A percentile compares a stretch with the other conserved stretches of the same genome.
Evolutionary conservation across 2,113 vertebrate genomes (phyloP).

Genomic region (Hiodon tergisus): DNA sequence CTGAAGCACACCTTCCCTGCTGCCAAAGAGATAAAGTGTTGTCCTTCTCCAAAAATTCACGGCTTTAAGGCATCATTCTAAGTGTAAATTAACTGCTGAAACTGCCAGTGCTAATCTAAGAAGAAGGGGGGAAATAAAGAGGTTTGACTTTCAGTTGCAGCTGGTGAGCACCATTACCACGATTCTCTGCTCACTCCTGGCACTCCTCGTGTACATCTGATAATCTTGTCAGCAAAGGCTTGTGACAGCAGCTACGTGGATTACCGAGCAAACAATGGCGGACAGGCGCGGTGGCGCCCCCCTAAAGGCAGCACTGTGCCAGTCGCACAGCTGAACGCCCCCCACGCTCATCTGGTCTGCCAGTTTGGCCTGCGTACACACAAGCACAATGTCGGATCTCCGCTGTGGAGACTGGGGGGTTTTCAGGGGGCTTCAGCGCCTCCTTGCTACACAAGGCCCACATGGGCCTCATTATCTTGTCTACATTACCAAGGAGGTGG

Average conservation of each 20-base stretch:
- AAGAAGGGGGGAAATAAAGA: not conserved
- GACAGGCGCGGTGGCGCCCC: not conserved
- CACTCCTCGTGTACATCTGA: slow-evolving; percentile 31
- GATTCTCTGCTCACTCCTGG: slow-evolving; percentile 34
- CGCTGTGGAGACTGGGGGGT: not conserved
- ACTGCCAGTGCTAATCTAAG: slow-evolving; percentile 37
- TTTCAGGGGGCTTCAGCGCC: slow-evolving; percentile 31
- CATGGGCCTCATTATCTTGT: slow-evolving; percentile 45
- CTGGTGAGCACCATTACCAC: slow-evolving; percentile 36
- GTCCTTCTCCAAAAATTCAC: not conserved
- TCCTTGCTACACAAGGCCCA: not conserved
- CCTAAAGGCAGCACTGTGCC: no score
- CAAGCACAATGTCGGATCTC: slow-evolving; percentile 24
- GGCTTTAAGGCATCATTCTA: slow-evolving; percentile 14
- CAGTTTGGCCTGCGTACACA: slow-evolving; percentile 21
- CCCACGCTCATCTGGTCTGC: not conserved
- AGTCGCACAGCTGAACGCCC: no score
- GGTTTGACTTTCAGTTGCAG: slow-evolving; percentile 41
- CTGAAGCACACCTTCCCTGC: not conserved
- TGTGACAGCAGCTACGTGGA: slow-evolving; percentile 19
- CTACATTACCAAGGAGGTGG: slow-evolving; percentile 36
- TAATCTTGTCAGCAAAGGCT: slow-evolving; percentile 48
- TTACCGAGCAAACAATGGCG: slow-evolving; percentile 36
- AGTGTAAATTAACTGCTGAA: slow-evolving; percentile 4
- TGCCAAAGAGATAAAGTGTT: no score